These are phyloP conservation scores for Paracanthobrama guichenoti DNA, from an alignment of 2,113 vertebrate genomes.

Conservation along the genomic window DNA sequence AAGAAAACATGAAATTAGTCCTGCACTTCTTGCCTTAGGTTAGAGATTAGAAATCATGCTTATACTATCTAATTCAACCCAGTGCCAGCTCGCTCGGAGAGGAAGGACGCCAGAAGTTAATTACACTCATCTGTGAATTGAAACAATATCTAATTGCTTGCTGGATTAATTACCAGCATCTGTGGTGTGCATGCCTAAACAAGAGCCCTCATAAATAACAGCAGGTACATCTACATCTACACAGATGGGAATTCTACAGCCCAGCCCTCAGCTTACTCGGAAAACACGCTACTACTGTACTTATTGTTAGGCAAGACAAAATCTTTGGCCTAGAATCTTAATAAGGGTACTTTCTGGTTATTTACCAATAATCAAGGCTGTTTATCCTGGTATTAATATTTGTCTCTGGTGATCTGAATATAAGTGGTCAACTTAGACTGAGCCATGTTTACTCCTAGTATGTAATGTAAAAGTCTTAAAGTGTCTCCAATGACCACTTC, in stretches of 20 bases:
- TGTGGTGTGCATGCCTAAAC: slow-evolving; percentile 91
- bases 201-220: slow-evolving; percentile 94
- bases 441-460: background rate
- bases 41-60: slow-evolving; percentile 94
- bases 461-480: slow-evolving; percentile 1
- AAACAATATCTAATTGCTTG: slow-evolving; percentile 98
- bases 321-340: background rate
- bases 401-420: background rate
- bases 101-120: slow-evolving; percentile 90
- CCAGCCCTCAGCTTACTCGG: slow-evolving; percentile 77
- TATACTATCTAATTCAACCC: slow-evolving; percentile 87
- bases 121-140: slow-evolving; percentile 97
- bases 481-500: background rate
- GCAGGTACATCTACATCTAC: slow-evolving; percentile 86
- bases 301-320: background rate
- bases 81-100: slow-evolving; percentile 85
- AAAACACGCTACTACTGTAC: background rate
- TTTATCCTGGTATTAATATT: slow-evolving; percentile 1
- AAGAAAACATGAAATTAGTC: slow-evolving; percentile 93
- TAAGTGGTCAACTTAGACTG: background rate
- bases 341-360: background rate
- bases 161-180: slow-evolving; percentile 97
- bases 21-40: slow-evolving; percentile 88
- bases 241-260: slow-evolving; percentile 87
- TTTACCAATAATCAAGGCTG: background rate